These are phyloP conservation scores for Peromyscus attwateri DNA, from an alignment of 2,797 vertebrate genomes.

Conservation along the genomic window DNA sequence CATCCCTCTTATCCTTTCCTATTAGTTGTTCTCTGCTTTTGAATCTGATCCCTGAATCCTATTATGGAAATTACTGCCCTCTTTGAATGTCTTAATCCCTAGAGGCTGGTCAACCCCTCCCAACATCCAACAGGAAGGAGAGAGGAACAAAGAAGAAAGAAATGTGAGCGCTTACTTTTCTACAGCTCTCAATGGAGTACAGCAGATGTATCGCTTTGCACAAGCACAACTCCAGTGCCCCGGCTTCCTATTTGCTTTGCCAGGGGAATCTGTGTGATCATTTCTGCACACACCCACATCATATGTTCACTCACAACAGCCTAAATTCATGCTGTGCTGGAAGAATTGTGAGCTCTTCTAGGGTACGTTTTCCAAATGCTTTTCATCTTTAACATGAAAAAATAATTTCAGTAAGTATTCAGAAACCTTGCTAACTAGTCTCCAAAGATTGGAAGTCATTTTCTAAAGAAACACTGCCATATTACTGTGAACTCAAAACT, in stretches of 20 bases:
- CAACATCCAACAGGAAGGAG: conserved; percentile 46
- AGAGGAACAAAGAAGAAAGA: conserved; percentile 72
- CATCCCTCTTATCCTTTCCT: conserved; percentile 35
- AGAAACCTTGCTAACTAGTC: not conserved
- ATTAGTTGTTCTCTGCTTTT: conserved; percentile 66
- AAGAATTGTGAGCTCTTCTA: not conserved
- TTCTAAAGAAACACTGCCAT: not conserved
- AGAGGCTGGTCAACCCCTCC: conserved; percentile 68
- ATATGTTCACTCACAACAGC: conserved; percentile 71
- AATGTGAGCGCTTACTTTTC: conserved; percentile 70
- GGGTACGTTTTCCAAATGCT: not conserved
- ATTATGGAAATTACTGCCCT: conserved; percentile 80
- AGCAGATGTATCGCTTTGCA: conserved; percentile 82
- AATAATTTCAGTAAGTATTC: not conserved
- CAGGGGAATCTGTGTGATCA: conserved; percentile 65
- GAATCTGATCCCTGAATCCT: conserved; percentile 78
- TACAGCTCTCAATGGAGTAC: conserved; percentile 68
- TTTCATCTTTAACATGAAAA: conserved; percentile 14
- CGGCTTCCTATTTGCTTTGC: conserved; percentile 64
- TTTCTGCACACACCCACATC: conserved; percentile 76
- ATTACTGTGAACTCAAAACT: not conserved
- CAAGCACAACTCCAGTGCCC: conserved; percentile 72
- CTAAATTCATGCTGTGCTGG: not conserved
- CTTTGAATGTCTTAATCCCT: conserved; percentile 74
- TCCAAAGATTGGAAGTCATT: not conserved